Evolutionary conservation across 1,140 invertebrate genomes (phyloP), one percentile per base, ranked within the genome.

Genomic region (Hirudo medicinalis): DNA sequence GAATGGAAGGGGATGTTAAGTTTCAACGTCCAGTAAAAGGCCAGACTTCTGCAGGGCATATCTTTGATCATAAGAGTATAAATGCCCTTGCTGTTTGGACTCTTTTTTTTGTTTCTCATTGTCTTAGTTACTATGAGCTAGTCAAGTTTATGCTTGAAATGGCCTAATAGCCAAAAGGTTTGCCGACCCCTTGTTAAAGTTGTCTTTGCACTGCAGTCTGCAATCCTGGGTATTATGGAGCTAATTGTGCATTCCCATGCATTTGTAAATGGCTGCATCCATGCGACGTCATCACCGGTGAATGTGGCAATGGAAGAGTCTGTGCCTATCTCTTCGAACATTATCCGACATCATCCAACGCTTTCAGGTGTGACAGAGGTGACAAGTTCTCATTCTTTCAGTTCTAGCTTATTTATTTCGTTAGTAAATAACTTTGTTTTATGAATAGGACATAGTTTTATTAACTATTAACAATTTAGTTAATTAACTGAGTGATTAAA

Each of bases 201-300:
- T 9, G 5, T 57, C 54, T 9, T 32, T 32, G 29, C 22, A 63
- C 29, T 63, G 22, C 29, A 63, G 57, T 32, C 57, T 63, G 57
- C 57, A 22, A 22, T 63, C 57, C 57, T n/a, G 57, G 57, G 11
- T 32, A 32, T 25, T 63, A 63, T n/a, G 57, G 57, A 32, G 8
- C 20, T 4, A 20, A 63, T 11, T 63, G 57, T 32, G 11, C 22
- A 2, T 63, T 63, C 8, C 57, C 29, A n/a, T 63, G 57, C 19
- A n/a, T 25, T 32, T 63, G 57, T 63, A 63, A 63, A 32, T 63
- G 57, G 57, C 29, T 63, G 22, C 19, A 63, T 32, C 57, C 57
- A 6, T 63, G 57, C 17, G 57, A 63, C 57, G 57, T 63, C 57
- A 63, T 63, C 22, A 63, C 57, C 1, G 57, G 57, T 13, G 29